Percentiles rank a stretch among this genome's conserved stretches.
Conservation (phyloP, 2,113 vertebrate genomes). For the Etia nguti region DNA sequence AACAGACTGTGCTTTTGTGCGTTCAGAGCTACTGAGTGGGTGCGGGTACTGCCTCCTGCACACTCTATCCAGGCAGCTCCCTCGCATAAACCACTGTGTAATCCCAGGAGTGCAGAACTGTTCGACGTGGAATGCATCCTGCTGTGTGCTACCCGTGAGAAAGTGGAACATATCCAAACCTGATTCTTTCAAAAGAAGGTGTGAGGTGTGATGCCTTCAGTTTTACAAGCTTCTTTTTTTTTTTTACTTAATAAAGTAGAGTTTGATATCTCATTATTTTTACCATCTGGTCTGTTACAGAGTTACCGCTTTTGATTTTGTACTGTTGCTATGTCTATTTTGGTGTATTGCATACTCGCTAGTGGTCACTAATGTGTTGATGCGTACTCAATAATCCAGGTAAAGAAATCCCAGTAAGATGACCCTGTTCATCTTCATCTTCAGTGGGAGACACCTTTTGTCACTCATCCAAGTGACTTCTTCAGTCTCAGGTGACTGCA, state of each 20-base stretch:
- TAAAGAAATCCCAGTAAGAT: not conserved
- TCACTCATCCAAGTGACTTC: not conserved
- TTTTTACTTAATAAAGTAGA: not conserved
- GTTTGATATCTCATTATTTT: not conserved
- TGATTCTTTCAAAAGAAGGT: not conserved
- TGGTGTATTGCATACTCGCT: not conserved
- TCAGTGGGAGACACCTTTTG: not conserved
- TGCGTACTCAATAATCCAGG: not conserved
- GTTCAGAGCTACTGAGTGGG: not conserved
- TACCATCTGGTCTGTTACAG: not conserved
- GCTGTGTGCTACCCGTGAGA: not conserved
- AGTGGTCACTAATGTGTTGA: rapidly evolving
- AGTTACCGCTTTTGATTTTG: not conserved
- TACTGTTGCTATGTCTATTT: not conserved
- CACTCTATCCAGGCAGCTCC: not conserved
- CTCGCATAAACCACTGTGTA: not conserved
- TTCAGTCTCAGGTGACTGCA: not conserved
- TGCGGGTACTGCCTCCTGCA: not conserved
- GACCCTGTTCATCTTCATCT: not conserved
- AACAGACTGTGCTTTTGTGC: not conserved
- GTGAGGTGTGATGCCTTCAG: rapidly evolving
- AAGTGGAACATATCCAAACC: not conserved
- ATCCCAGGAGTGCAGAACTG: not conserved
- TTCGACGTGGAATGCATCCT: not conserved
- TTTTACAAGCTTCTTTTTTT: not conserved